A percentile compares a stretch with the other conserved stretches of the same genome.
These are phyloP conservation scores for Drosophila macrospina DNA, from an alignment of 2,888 invertebrate genomes.

Conservation along the genomic window DNA sequence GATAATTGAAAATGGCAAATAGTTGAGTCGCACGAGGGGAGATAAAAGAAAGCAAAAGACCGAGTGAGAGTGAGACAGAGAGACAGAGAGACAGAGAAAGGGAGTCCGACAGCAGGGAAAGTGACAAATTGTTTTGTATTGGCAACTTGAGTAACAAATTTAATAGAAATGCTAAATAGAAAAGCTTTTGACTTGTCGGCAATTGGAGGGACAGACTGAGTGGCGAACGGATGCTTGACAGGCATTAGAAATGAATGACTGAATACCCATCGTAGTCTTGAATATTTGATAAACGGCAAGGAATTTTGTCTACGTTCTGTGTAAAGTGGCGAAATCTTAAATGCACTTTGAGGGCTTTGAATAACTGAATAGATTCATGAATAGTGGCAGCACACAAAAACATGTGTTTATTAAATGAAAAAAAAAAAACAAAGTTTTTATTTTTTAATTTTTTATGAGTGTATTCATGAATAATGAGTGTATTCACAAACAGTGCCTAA, in stretches of 20 bases:
- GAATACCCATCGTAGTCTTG: slow-evolving; percentile 3
- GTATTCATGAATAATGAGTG: neutral
- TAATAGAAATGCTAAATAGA: slow-evolving; percentile 26
- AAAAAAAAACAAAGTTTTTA: neutral
- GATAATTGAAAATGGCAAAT: slow-evolving; percentile 41
- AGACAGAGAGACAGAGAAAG: neutral
- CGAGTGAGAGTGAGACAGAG: neutral
- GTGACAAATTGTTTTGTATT: slow-evolving; percentile 26
- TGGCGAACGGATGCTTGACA: neutral
- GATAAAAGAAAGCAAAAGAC: too few species aligned
- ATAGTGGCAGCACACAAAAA: neutral
- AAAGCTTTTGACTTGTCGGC: slow-evolving; percentile 14
- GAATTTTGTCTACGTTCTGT: neutral
- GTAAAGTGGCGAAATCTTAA: slow-evolving; percentile 6
- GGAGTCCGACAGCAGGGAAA: neutral
- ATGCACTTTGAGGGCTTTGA: slow-evolving; percentile 17
- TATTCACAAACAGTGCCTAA: neutral
- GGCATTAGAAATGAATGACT: slow-evolving; percentile 15
- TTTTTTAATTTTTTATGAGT: neutral
- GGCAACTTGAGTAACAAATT: slow-evolving; percentile 35
- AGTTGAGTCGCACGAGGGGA: neutral
- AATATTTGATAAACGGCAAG: slow-evolving; percentile 16
- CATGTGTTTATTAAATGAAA: too few species aligned
- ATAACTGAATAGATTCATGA: slow-evolving; percentile 7
- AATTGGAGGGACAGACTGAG: neutral